These are phyloP conservation scores for Macrocentrus cingulum DNA, from an alignment of 1,140 invertebrate species.

Conservation along the genomic window DNA sequence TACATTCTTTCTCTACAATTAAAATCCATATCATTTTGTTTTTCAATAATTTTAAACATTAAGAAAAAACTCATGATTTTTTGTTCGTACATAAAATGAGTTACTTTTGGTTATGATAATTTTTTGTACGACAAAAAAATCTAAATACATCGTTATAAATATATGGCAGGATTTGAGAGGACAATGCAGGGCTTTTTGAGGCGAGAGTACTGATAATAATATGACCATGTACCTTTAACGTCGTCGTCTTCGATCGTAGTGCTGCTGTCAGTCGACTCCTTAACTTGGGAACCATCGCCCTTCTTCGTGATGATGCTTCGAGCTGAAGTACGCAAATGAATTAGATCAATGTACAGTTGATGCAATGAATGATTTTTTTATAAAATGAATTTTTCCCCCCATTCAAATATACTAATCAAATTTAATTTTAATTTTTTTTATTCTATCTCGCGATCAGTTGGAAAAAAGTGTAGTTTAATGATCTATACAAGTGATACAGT, in stretches of 20 bases:
- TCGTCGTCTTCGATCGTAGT: constrained; percentile 92
- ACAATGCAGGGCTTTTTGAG: neutral
- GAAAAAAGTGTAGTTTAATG: too few relatives aligned
- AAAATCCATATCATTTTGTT: too few relatives aligned
- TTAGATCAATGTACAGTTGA: constrained; percentile 27
- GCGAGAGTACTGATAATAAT: constrained; percentile 28
- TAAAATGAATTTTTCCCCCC: neutral
- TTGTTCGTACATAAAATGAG: too few relatives aligned
- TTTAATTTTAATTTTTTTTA: too few relatives aligned
- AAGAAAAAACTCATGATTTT: too few relatives aligned
- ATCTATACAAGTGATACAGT: too few relatives aligned
- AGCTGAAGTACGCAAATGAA: constrained; percentile 60
- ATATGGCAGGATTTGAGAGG: neutral
- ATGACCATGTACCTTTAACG: constrained; percentile 72
- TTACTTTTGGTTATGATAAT: too few relatives aligned
- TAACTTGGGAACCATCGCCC: constrained; percentile 90
- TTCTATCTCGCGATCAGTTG: too few relatives aligned
- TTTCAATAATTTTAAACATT: neutral
- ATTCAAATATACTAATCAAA: too few relatives aligned
- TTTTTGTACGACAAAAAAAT: too few relatives aligned
- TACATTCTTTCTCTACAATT: constrained; percentile 1
- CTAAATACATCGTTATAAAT: neutral
- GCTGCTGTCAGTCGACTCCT: constrained; percentile 91
- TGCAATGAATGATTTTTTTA: neutral
- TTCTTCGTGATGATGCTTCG: constrained; percentile 90